A percentile compares a stretch with the other conserved stretches of the same genome.
phyloP scores from a whole-genome alignment of 2,113 vertebrate genomes.

The Ancistrus triradiatus region DNA sequence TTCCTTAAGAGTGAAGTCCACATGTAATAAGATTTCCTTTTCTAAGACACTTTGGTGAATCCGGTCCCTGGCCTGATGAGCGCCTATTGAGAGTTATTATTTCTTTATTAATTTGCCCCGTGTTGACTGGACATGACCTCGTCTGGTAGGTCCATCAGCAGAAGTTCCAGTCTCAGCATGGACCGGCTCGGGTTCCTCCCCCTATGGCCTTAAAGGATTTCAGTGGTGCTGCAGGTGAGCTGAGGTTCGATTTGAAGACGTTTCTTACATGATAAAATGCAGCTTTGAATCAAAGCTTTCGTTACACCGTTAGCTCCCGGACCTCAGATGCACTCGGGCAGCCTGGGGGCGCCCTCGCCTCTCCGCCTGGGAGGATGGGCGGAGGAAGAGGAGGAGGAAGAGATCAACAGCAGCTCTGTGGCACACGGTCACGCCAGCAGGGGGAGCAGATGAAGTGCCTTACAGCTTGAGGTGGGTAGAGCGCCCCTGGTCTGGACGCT shows the following conservation, averaged over 20 bases:
- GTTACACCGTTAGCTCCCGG: no score
- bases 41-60: no score
- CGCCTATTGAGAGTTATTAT: no score
- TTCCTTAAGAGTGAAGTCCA: no score
- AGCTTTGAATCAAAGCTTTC: no score
- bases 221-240: constrained; percentile 56
- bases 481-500: no score
- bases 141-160: constrained; percentile 70
- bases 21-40: no score
- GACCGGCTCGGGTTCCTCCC: constrained; percentile 56
- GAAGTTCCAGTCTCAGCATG: constrained; percentile 61
- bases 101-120: no score
- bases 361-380: constrained; percentile 68
- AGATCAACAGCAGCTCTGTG: constrained; percentile 60
- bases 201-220: constrained; percentile 64
- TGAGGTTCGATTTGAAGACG: no score
- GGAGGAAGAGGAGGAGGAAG: constrained; percentile 68
- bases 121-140: no score
- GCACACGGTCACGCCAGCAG: constrained; percentile 48
- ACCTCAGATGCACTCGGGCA: constrained; percentile 46
- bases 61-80: no score
- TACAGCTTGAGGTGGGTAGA: constrained; percentile 50
- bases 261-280: no score
- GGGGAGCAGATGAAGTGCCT: constrained; percentile 70
- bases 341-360: constrained; percentile 48